Evolutionary conservation across 2,797 vertebrate species (phyloP).

Genomic region (Rhinogobio ventralis): DNA sequence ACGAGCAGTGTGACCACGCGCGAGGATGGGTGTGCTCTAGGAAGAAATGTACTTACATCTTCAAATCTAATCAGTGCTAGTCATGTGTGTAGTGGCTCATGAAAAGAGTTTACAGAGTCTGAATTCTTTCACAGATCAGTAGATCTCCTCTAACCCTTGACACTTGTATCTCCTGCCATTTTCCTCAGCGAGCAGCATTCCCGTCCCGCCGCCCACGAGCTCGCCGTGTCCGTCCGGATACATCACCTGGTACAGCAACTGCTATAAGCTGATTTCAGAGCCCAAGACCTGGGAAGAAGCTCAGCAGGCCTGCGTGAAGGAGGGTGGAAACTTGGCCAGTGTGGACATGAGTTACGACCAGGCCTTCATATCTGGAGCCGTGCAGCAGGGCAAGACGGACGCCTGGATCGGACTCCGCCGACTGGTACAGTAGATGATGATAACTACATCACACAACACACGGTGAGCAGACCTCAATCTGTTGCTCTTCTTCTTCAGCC

Average conservation of each 20-base stretch:
- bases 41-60: constrained; percentile 76
- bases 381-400: constrained; percentile 72
- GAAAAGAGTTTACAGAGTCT: background rate
- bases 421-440: constrained; percentile 61
- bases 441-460: background rate
- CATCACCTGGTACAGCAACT: constrained; percentile 79
- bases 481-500: constrained; percentile 58
- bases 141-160: background rate
- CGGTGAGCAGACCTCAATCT: background rate
- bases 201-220: constrained; percentile 70
- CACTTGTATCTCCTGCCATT: background rate
- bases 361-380: constrained; percentile 76
- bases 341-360: constrained; percentile 84
- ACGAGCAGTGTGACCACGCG: constrained; percentile 70
- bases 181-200: constrained; percentile 70
- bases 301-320: constrained; percentile 65
- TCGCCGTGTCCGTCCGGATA: constrained; percentile 74
- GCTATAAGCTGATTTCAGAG: constrained; percentile 78
- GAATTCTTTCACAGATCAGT: background rate
- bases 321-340: constrained; percentile 78
- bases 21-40: constrained; percentile 79
- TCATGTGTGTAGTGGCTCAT: background rate
- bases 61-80: background rate
- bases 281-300: constrained; percentile 73
- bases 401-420: constrained; percentile 82